phyloP scores from a whole-genome alignment of 92 coral and sea anemone species.

The Palythoa grandiflora region DNA sequence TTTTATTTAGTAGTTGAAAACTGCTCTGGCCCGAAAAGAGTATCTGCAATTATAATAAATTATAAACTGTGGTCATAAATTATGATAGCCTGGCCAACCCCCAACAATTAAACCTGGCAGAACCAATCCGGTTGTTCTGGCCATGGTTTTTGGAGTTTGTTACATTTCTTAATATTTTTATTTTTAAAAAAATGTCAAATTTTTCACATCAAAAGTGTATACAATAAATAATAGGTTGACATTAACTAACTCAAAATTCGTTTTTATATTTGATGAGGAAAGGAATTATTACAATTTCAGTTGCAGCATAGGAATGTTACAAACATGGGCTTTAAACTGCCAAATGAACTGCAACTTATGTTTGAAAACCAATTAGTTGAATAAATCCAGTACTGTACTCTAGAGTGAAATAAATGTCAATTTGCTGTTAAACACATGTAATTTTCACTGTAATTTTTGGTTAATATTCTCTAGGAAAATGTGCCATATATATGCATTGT shows the following conservation, averaged over 20 bases:
- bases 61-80: conserved; percentile 14
- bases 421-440: not conserved
- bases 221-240: conserved; percentile 3
- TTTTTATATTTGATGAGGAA: conserved; percentile 18
- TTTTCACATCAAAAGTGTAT: not conserved
- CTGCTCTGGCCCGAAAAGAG: conserved; percentile 2
- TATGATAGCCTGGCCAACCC: conserved; percentile 29
- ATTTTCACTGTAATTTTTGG: not conserved
- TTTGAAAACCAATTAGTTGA: conserved; percentile 16
- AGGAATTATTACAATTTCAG: conserved; percentile 7
- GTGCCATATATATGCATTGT: conserved; percentile 3
- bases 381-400: conserved; percentile 17
- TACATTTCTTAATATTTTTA: not conserved
- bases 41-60: conserved; percentile 1
- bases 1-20: conserved; percentile 13
- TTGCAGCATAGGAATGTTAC: conserved; percentile 19
- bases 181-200: not conserved
- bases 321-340: conserved; percentile 22
- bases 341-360: conserved; percentile 14
- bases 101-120: conserved; percentile 3
- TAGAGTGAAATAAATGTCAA: conserved; percentile 14
- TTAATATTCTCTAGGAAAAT: conserved; percentile 1
- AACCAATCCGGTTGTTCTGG: not conserved
- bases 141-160: not conserved
- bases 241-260: conserved; percentile 3